A percentile compares a stretch with the other conserved stretches of the same genome.
Evolutionary conservation across 2,888 invertebrate species (phyloP).

Genomic region (Reticulitermes lucifugus): DNA sequence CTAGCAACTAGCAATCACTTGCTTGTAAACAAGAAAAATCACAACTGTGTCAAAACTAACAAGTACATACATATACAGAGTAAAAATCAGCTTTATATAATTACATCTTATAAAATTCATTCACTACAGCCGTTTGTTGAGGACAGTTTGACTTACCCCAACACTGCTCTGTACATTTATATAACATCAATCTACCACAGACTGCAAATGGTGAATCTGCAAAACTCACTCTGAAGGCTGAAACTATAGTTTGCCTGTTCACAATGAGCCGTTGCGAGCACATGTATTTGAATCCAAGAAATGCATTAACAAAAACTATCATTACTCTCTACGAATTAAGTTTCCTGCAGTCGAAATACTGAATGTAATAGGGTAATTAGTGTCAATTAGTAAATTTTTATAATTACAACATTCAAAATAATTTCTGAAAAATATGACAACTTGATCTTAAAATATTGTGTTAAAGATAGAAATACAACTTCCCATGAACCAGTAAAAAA

Average conservation of each 20-base stretch:
- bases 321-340: not conserved
- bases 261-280: not conserved
- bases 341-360: not conserved
- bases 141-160: not conserved
- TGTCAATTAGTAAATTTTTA: not conserved
- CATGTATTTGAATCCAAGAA: not conserved
- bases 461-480: too few relatives aligned
- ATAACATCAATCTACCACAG: not conserved
- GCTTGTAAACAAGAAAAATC: not conserved
- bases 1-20: not conserved
- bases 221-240: not conserved
- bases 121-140: slow-evolving; percentile 5
- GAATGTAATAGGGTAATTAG: not conserved
- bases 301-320: slow-evolving; percentile 8
- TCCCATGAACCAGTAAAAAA: too few relatives aligned
- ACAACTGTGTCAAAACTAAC: not conserved
- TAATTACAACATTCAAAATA: not conserved
- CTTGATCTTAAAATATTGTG: not conserved
- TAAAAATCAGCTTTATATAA: slow-evolving; percentile 15
- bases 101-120: slow-evolving; percentile 21
- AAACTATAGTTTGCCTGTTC: not conserved
- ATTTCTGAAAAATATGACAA: not conserved
- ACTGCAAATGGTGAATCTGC: not conserved
- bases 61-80: slow-evolving; percentile 11
- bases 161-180: not conserved